A percentile compares a stretch with the other conserved stretches of the same genome.
Evolutionary conservation across 2,888 invertebrate species (phyloP).

Genomic region (Petrophora chlorosata): DNA sequence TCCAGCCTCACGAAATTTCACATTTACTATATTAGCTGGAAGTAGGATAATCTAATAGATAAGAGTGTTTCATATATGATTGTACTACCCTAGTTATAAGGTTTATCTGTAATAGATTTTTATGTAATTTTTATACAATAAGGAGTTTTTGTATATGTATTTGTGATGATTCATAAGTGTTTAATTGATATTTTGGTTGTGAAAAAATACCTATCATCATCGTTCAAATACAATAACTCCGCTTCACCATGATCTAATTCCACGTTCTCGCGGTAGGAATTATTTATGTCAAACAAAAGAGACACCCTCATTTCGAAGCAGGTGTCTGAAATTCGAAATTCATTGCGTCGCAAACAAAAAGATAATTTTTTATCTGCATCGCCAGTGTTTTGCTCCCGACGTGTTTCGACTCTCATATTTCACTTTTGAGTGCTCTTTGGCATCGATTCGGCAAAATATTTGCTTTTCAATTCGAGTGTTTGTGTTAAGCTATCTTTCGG

Average conservation of each 20-base stretch:
- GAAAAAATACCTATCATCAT: no score
- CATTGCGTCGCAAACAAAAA: slow-evolving; percentile 75
- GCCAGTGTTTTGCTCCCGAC: slow-evolving; percentile 42
- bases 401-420: slow-evolving; percentile 51
- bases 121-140: no score
- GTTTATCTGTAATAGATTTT: no score
- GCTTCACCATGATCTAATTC: slow-evolving; percentile 8
- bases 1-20: no score
- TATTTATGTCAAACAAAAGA: slow-evolving; percentile 69
- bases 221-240: not conserved
- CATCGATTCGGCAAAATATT: slow-evolving; percentile 33
- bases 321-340: slow-evolving; percentile 71
- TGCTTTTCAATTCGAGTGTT: slow-evolving; percentile 22
- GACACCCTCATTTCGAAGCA: slow-evolving; percentile 61
- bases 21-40: no score
- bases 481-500: slow-evolving; percentile 13
- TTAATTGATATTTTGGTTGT: no score
- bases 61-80: no score
- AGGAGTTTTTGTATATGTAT: no score
- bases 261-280: slow-evolving; percentile 47
- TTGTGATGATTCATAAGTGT: no score
- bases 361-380: slow-evolving; percentile 61
- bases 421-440: slow-evolving; percentile 43
- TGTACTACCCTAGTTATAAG: no score
- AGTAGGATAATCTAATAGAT: no score